Evolutionary conservation across 2,113 vertebrate genomes (phyloP), one percentile per base, ranked within the genome.

Genomic region (Aspiorhynchus laticeps): DNA sequence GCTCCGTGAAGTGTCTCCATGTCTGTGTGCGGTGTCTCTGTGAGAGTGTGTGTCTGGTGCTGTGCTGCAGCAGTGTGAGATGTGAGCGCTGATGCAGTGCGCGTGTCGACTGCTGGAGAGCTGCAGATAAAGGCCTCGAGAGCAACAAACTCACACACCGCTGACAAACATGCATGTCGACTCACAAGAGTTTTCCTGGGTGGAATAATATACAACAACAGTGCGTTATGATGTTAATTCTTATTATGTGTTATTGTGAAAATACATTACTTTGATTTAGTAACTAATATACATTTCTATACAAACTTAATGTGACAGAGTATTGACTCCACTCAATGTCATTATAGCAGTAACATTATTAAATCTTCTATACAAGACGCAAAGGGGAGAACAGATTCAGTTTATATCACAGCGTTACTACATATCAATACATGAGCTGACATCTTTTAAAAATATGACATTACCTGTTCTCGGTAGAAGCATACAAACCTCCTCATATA

Each of bases 131-230:
- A 0, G 83, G 89, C 76, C 85, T 92, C 7, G 88, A 77, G 46
- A 31, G 63, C 63, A 94, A 75, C 77, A 90, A 71, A 80, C 80
- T 14, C 82, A 84, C 85, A 87, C 91, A 90, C 86, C 87, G 92
- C 63, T 89, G 88, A 89, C 92, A 93, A 38, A 93, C 63, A 77
- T 88, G 88, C 74, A 89, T 88, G 14, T 74, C 24, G 63, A 59
- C 15, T 28, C 26, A 5, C 10, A 19, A 31, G 9, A 4, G 48
- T 56, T 24, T 79, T 79, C 19, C 48, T 56, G 74, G 11, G 12
- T 26, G 74, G 43, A 76, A 76, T 7, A 48, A 48, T 24, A 76
- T 17, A 7, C 19, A 56, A 56, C 19, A 56, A 1, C 2, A 56
- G 51, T 28, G 74, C 0, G 12, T 48, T 28, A 26, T 12, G 24